Base-by-base conservation (phyloP, 2,888 invertebrate genomes). In the Tenthredo amoena region DNA sequence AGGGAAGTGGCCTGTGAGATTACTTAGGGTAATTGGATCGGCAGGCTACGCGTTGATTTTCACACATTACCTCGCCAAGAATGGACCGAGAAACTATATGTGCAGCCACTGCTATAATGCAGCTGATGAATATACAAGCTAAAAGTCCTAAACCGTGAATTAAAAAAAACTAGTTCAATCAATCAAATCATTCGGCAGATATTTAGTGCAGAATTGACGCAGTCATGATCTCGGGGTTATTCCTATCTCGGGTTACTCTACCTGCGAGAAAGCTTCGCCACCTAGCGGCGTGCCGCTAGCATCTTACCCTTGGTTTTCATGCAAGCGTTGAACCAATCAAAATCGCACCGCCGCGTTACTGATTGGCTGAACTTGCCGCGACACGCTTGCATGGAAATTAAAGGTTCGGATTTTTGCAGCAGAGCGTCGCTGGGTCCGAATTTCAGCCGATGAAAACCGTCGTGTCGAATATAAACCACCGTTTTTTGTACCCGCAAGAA, bases 1-100 rank as follows among this genome's bases (percentile, higher is more conserved):
- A 62, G 62, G 81, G 83, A 83, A 83, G 58, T 65, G 85, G 71
- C 86, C 87, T 86, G 87, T 84, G 87, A 90, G 89, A 91, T 91
- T 89, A 89, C 88, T 88, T 87, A 87, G 86, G 87, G 84, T 89
- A 90, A 90, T 90, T 88, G 89, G 87, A 87, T 87, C 10, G 87
- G 86, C 86, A 86, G 86, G 85, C 79, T 71, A 71, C 40, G 85
- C 77, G 34, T 83, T 72, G 81, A 88, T 88, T 88, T 87, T 86
- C 87, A 81, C 87, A 88, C 87, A 89, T 89, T 88, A 85, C 58
- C 81, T 81, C 81, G 34, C 50, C 81, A 40, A 81, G 62, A 83
- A 74, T 74, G 72, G 43, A 71, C 43, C 68, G 34, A 6, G 34
- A 34, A 31, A 43, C 72, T 74, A 43, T 43, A 72, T 40, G 40